phyloP scores from a whole-genome alignment of 2,888 invertebrate genomes.

The Seira ritae region DNA sequence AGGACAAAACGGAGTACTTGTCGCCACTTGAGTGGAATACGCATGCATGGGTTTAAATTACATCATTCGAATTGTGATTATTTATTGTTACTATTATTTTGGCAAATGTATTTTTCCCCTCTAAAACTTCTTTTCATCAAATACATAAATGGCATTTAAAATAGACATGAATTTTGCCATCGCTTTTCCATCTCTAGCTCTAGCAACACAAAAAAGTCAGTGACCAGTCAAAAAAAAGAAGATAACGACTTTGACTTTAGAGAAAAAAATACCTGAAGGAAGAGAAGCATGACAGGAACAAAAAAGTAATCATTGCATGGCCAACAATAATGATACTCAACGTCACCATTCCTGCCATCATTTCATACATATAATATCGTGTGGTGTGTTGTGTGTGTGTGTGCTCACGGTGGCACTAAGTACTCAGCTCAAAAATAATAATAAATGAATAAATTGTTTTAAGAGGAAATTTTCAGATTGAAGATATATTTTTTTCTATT shows the following conservation, averaged over 20 bases:
- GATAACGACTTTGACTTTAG: slow-evolving; percentile 3
- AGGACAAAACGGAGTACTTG: no score
- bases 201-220: slow-evolving; percentile 49
- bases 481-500: slow-evolving; percentile 15
- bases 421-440: not conserved
- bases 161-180: no score
- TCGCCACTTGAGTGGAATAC: no score
- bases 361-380: not conserved
- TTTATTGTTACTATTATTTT: no score
- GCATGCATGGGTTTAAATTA: no score
- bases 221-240: slow-evolving; percentile 44
- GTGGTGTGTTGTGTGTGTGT: not conserved
- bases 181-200: not conserved
- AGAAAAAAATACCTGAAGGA: slow-evolving; percentile 40
- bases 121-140: no score
- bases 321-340: slow-evolving; percentile 29
- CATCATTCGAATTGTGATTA: no score
- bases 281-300: slow-evolving; percentile 63
- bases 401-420: not conserved
- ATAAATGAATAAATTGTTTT: slow-evolving; percentile 9
- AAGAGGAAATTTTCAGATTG: slow-evolving; percentile 36
- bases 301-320: slow-evolving; percentile 58
- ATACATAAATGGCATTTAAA: no score
- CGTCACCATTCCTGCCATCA: slow-evolving; percentile 16
- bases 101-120: no score